These are phyloP conservation scores for Eupsilia transversa DNA, from an alignment of 2,888 invertebrate genomes.

Conservation along the genomic window DNA sequence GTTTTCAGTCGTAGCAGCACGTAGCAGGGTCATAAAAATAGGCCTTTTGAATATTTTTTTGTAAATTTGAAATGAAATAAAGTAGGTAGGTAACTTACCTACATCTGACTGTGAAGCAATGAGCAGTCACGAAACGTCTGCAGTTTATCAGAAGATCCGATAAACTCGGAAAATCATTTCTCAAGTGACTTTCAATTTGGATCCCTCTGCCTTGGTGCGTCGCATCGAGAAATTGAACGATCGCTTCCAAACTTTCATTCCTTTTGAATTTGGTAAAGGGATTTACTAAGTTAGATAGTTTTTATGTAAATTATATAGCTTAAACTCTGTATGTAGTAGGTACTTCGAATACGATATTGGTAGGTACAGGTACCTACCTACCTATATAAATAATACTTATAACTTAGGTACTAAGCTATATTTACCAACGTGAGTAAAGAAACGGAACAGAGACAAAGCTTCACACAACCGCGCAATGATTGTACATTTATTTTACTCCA, in stretches of 20 bases:
- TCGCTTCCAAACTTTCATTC: conserved; percentile 62
- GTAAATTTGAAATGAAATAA: background rate
- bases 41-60: background rate
- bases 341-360: too few relatives aligned
- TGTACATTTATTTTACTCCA: too few relatives aligned
- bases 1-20: conserved; percentile 1
- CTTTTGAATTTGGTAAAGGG: conserved; percentile 54
- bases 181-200: conserved; percentile 79
- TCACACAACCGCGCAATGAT: too few relatives aligned
- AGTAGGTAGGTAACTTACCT: background rate
- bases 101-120: conserved; percentile 37
- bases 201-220: conserved; percentile 66
- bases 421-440: too few relatives aligned
- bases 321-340: background rate
- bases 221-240: conserved; percentile 61
- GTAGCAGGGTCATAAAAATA: background rate
- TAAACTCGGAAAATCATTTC: conserved; percentile 74
- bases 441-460: too few relatives aligned
- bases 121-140: conserved; percentile 54
- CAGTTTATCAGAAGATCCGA: conserved; percentile 61
- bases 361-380: background rate
- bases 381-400: background rate
- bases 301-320: conserved; percentile 36
- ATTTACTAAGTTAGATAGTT: conserved; percentile 52
- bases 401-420: background rate